A percentile compares a stretch with the other conserved stretches of the same genome.
Evolutionary conservation across 1,140 invertebrate genomes (phyloP).

Genomic region (Euura lappo): DNA sequence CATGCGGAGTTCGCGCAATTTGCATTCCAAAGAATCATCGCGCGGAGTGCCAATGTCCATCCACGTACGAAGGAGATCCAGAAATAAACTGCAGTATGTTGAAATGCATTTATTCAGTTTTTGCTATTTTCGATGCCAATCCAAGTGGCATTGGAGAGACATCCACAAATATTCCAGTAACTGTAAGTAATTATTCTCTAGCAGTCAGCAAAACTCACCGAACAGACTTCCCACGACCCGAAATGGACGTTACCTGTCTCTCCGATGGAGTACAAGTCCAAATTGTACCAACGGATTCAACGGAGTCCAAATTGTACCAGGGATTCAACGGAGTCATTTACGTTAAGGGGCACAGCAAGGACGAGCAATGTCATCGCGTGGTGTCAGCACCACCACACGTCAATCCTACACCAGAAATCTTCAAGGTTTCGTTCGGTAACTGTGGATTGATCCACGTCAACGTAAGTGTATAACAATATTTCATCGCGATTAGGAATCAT

Average conservation of each 20-base stretch:
- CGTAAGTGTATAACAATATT: constrained; percentile 63
- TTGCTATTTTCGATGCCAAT: too few relatives aligned
- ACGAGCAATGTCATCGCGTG: constrained; percentile 84
- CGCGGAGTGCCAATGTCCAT: constrained; percentile 78
- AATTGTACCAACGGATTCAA: constrained; percentile 82
- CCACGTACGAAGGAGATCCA: constrained; percentile 73
- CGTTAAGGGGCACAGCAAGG: constrained; percentile 93
- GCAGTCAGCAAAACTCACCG: constrained; percentile 54
- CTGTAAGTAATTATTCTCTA: too few relatives aligned
- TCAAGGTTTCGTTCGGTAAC: constrained; percentile 90
- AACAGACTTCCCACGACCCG: constrained; percentile 84
- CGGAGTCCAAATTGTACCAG: constrained; percentile 78
- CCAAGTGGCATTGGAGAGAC: too few relatives aligned
- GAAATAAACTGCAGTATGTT: constrained; percentile 71
- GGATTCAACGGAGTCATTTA: constrained; percentile 92
- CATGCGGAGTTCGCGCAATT: constrained; percentile 78
- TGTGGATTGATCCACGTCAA: constrained; percentile 92
- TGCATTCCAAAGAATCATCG: constrained; percentile 82
- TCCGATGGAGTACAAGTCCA: constrained; percentile 91
- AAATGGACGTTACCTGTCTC: constrained; percentile 86
- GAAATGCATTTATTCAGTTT: too few relatives aligned
- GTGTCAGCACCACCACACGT: constrained; percentile 75
- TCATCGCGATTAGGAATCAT: neutral
- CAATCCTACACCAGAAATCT: constrained; percentile 73
- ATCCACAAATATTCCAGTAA: too few relatives aligned